These are phyloP conservation scores for Vanessa cardui DNA, from an alignment of 2,888 invertebrate species.

Conservation along the genomic window DNA sequence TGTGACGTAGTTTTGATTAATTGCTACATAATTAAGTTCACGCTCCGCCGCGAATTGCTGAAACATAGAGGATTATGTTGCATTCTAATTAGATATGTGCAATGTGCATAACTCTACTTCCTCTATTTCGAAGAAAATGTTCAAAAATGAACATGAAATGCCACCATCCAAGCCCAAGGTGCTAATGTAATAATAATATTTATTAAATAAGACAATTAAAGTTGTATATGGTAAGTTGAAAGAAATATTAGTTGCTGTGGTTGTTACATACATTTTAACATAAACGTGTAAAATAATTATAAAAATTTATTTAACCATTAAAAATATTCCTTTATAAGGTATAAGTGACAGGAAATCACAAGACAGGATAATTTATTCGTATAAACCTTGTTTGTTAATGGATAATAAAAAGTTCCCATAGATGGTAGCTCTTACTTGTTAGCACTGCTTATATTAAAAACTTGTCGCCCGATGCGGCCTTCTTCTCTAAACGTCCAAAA, in stretches of 20 bases:
- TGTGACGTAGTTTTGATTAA: slow-evolving; percentile 47
- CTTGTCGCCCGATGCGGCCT: slow-evolving; percentile 45
- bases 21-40: slow-evolving; percentile 44
- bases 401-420: slow-evolving; percentile 23
- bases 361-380: slow-evolving; percentile 19
- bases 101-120: no score
- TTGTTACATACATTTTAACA: no score
- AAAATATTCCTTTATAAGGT: background rate
- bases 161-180: no score
- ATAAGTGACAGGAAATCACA: background rate
- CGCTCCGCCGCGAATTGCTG: slow-evolving; percentile 35
- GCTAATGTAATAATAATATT: no score
- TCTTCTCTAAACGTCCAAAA: slow-evolving; percentile 50
- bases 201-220: no score
- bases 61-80: slow-evolving; percentile 30
- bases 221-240: no score
- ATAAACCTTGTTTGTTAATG: slow-evolving; percentile 9
- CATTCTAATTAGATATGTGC: slow-evolving; percentile 32
- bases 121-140: no score
- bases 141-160: no score
- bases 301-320: no score
- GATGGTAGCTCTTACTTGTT: slow-evolving; percentile 27
- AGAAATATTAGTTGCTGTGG: no score
- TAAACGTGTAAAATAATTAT: no score
- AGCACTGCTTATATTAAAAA: slow-evolving; percentile 49